Conservation (phyloP, 2,888 invertebrate genomes). For the Phanerotoma sp. region DNA sequence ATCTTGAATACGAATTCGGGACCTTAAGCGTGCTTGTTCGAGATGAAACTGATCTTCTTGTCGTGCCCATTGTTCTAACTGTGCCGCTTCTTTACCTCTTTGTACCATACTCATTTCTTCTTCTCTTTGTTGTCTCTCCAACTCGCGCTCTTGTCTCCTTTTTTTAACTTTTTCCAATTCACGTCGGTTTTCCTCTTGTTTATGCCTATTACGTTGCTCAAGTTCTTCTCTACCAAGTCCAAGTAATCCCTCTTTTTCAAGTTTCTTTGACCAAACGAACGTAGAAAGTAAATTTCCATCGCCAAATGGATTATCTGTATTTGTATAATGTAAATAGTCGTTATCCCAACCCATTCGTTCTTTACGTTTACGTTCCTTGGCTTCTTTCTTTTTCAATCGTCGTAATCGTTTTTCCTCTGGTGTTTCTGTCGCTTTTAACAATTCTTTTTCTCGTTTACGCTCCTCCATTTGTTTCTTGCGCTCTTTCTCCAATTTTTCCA, state of each 20-base stretch:
- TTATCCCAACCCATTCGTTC: constrained; percentile 98
- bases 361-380: constrained; percentile 83
- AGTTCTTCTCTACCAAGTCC: constrained; percentile 77
- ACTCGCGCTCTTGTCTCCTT: constrained; percentile 83
- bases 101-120: constrained; percentile 83
- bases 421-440: constrained; percentile 86
- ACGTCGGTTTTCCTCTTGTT: constrained; percentile 87
- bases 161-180: constrained; percentile 95
- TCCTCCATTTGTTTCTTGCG: constrained; percentile 67
- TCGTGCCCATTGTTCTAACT: constrained; percentile 89
- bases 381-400: constrained; percentile 86
- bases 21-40: constrained; percentile 91
- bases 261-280: constrained; percentile 96
- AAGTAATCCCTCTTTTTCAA: constrained; percentile 88
- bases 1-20: constrained; percentile 94
- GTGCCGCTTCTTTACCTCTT: constrained; percentile 85
- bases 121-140: constrained; percentile 79
- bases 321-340: constrained; percentile 95
- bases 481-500: constrained; percentile 74
- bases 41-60: constrained; percentile 98
- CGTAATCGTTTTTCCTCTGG: constrained; percentile 90
- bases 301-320: constrained; percentile 98
- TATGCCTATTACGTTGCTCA: constrained; percentile 78
- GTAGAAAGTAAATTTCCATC: constrained; percentile 93
- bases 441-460: constrained; percentile 69